phyloP scores from a whole-genome alignment of 2,797 vertebrate species.

The Arvicola amphibius region DNA sequence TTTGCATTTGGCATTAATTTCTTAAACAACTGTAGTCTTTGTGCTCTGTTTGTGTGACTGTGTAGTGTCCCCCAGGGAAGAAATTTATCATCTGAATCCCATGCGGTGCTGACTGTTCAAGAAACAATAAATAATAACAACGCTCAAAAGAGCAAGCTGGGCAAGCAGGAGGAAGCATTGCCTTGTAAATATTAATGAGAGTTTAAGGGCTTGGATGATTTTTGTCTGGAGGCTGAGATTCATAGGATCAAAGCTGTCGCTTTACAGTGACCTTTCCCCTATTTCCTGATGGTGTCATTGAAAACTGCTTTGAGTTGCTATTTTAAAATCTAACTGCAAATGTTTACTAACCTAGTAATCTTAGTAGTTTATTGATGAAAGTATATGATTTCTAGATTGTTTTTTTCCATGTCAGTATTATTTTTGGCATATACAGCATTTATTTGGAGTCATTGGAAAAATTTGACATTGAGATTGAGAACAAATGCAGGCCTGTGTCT shows the following conservation, averaged over 20 bases:
- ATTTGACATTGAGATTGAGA: conserved; percentile 62
- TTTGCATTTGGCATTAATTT: conserved; percentile 58
- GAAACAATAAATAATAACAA: conserved; percentile 71
- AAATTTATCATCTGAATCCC: conserved; percentile 61
- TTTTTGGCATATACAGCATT: conserved; percentile 73
- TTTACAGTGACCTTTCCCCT: conserved; percentile 49
- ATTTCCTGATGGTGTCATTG: conserved; percentile 44
- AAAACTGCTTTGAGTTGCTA: conserved; percentile 64
- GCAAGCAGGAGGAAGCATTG: conserved; percentile 53
- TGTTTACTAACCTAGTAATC: conserved; percentile 72
- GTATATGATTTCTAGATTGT: conserved; percentile 55
- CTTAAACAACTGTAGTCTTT: conserved; percentile 54
- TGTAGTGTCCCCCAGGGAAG: conserved; percentile 47
- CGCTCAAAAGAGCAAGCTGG: conserved; percentile 52
- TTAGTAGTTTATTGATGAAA: conserved; percentile 56
- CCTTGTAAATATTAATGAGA: conserved; percentile 70
- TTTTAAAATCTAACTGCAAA: conserved; percentile 67
- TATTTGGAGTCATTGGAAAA: conserved; percentile 70
- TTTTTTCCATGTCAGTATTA: conserved; percentile 59
- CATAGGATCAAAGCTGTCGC: conserved; percentile 52
- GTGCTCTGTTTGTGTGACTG: conserved; percentile 62
- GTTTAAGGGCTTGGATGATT: conserved; percentile 58
- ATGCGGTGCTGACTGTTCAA: conserved; percentile 19
- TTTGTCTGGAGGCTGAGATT: conserved; percentile 45
- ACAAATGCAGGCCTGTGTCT: background rate